Evolutionary conservation across 2,797 vertebrate species (phyloP), one percentile per base, ranked within the genome.

Genomic region (Clangula hyemalis): DNA sequence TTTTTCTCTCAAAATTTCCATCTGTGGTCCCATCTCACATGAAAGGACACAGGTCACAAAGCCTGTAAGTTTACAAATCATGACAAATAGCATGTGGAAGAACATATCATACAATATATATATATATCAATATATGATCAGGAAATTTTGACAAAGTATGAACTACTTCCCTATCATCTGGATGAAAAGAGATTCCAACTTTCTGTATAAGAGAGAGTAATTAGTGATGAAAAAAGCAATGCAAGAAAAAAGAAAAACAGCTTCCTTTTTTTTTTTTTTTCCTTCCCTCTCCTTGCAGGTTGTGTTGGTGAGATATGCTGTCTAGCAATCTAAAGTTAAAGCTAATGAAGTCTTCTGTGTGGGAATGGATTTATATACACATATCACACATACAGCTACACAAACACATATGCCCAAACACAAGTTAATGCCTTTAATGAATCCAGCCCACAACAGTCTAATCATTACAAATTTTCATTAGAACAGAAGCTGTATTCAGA

Each of bases 381-480:
- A 41, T 39, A 85, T 58, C 84, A 84, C 10, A 2, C 65, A 66
- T n/a, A 60, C 1, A 95, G 68, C 78, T 88, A 82, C 66, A 81
- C 61, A 90, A 94, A 94, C 87, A 95, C 92, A 94, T 93, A 87
- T n/a, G 73, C 51, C 75, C 43, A 85, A 96, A 86, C 47, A 86
- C 80, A 75, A 93, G 62, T 25, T 90, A 96, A 95, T 94, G 45
- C 66, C 17, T 89, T 87, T 90, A 96, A 94, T 82, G 61, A 95
- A 79, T 64, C 81, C 85, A 94, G 66, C 68, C 68, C 60, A 78
- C 75, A 72, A 47, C 43, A 89, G 27, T 34, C 51, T 92, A 92
- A 94, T 92, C 53, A 49, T 53, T 43, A 66, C 2, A n/a, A 38
- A 25, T 83, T 69, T 90, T 68, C 56, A 54, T 76, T 66, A 28